Evolutionary conservation across 30 jellyfish, hydroid and myxozoan species (phyloP).

Genomic region (Pseudorhiza aurosa): DNA sequence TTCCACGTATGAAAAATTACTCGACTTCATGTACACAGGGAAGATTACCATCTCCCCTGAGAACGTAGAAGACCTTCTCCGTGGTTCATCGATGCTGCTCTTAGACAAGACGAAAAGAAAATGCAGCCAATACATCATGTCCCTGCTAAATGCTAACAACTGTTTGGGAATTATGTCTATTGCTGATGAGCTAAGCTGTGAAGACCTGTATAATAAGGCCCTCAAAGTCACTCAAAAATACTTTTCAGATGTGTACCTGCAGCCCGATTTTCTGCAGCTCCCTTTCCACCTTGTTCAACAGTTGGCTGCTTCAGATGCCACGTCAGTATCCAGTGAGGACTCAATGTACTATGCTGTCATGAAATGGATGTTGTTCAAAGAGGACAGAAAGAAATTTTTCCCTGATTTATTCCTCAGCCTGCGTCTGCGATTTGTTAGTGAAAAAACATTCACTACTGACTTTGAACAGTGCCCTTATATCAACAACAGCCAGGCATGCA

Average conservation of each 20-base stretch:
- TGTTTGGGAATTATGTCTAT: constrained; percentile 75
- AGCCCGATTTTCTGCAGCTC: constrained; percentile 68
- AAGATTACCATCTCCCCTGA: constrained; percentile 57
- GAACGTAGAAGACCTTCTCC: constrained; percentile 77
- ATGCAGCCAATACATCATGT: constrained; percentile 71
- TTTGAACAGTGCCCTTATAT: constrained; percentile 2
- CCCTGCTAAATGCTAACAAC: constrained; percentile 67
- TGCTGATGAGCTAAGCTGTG: constrained; percentile 83
- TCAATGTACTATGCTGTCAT: constrained; percentile 55
- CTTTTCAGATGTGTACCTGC: constrained; percentile 64
- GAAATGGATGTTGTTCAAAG: constrained; percentile 68
- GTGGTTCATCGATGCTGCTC: constrained; percentile 87
- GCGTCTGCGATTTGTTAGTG: constrained; percentile 86
- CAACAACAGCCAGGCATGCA: constrained; percentile 1
- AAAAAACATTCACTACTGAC: constrained; percentile 8
- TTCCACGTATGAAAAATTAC: constrained; percentile 45
- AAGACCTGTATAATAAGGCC: constrained; percentile 52
- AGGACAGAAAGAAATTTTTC: constrained; percentile 48
- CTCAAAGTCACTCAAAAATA: constrained; percentile 61
- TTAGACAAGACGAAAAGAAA: constrained; percentile 61
- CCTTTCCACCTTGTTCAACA: constrained; percentile 47
- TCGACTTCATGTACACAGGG: constrained; percentile 86
- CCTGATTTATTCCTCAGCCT: constrained; percentile 53
- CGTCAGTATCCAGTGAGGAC: constrained; percentile 83
- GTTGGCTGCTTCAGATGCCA: constrained; percentile 62